phyloP scores from a whole-genome alignment of 2,888 invertebrate genomes.

The Callyntrura guangdongensis region DNA sequence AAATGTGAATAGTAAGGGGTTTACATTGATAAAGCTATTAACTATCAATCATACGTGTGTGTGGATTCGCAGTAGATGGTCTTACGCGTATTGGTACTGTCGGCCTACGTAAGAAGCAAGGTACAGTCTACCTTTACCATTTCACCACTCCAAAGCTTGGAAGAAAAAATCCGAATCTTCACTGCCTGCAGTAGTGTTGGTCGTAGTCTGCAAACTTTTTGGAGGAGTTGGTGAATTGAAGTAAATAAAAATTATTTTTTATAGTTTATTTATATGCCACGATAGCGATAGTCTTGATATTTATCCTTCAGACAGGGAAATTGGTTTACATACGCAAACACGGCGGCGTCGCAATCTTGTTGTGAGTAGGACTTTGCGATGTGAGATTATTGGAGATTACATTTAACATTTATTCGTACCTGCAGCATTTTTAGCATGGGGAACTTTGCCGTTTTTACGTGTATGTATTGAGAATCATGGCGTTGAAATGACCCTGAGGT shows the following conservation, averaged over 20 bases:
- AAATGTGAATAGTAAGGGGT: neutral
- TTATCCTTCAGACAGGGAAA: conserved; percentile 57
- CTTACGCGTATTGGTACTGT: too few species aligned
- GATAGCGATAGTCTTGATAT: neutral
- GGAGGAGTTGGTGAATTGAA: conserved; percentile 4
- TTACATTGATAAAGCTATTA: neutral
- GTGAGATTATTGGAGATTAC: neutral
- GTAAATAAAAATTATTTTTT: neutral
- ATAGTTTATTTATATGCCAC: neutral
- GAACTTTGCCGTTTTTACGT: neutral
- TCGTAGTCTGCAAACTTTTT: neutral
- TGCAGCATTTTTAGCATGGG: neutral
- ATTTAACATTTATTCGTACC: neutral
- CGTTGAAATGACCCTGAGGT: conserved; percentile 67
- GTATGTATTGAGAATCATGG: neutral
- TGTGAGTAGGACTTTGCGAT: neutral
- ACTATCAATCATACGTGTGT: neutral
- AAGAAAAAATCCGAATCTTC: too few species aligned
- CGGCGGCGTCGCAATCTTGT: neutral
- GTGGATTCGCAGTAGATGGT: neutral
- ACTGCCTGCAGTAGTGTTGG: too few species aligned
- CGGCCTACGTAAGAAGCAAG: too few species aligned
- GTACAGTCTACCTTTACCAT: too few species aligned
- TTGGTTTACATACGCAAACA: neutral
- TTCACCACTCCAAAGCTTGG: too few species aligned